Evolutionary conservation across 1,140 invertebrate genomes (phyloP).

Genomic region (Bombus polaris): DNA sequence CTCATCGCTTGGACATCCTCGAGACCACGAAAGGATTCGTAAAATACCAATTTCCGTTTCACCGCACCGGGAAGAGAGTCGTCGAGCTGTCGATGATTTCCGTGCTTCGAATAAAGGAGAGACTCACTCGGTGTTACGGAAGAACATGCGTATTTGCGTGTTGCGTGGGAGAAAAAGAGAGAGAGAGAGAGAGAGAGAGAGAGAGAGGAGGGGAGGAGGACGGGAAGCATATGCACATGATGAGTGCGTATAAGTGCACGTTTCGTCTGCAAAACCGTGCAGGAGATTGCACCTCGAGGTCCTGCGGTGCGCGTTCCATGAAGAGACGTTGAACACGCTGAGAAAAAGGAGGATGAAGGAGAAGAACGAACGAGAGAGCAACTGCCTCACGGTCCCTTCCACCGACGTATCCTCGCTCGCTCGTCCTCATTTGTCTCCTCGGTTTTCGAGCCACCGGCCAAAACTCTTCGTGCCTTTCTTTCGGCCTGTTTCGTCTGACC

Average conservation of each 20-base stretch:
- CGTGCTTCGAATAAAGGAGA: constrained; percentile 40
- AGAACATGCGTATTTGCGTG: constrained; percentile 37
- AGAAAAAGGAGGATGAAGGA: background rate
- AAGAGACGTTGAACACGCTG: constrained; percentile 17
- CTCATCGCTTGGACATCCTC: constrained; percentile 22
- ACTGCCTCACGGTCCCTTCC: constrained; percentile 31
- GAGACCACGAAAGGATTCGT: constrained; percentile 30
- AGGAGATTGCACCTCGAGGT: constrained; percentile 68
- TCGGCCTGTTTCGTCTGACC: constrained; percentile 20
- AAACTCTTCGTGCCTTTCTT: constrained; percentile 50
- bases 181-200: background rate
- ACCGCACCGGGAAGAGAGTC: constrained; percentile 70
- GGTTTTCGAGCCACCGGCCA: constrained; percentile 53
- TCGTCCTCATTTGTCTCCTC: constrained; percentile 52
- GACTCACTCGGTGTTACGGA: constrained; percentile 6
- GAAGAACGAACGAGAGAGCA: constrained; percentile 34
- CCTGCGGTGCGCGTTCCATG: constrained; percentile 53
- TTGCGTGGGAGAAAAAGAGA: constrained; percentile 24
- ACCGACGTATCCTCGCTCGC: constrained; percentile 39
- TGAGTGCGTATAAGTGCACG: constrained; percentile 65
- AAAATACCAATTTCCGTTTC: constrained; percentile 74
- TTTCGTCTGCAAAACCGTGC: constrained; percentile 62
- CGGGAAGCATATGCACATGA: constrained; percentile 15
- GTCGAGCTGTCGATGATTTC: constrained; percentile 64
- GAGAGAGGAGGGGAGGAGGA: background rate